phyloP scores from a whole-genome alignment of 1,140 invertebrate species.

The Muscidifurax raptorellus region DNA sequence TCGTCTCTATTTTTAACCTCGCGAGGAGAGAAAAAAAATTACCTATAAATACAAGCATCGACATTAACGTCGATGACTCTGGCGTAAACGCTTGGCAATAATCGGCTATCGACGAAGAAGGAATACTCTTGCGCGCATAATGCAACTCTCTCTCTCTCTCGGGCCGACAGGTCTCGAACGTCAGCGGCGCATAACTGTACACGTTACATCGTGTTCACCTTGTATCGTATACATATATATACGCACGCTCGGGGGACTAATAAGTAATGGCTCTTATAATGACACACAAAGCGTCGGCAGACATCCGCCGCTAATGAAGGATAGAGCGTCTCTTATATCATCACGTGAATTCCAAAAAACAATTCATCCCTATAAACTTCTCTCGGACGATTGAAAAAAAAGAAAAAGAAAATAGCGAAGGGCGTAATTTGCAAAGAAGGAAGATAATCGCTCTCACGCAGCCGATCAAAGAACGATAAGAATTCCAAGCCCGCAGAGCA shows the following conservation, averaged over 20 bases:
- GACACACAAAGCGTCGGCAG: background rate
- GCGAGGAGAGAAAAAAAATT: background rate
- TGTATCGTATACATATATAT: background rate
- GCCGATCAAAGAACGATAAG: slow-evolving; percentile 31
- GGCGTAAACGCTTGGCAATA: background rate
- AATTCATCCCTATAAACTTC: background rate
- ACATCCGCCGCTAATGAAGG: background rate
- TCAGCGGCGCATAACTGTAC: background rate
- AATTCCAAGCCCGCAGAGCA: slow-evolving; percentile 21
- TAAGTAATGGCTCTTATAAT: background rate
- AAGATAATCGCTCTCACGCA: background rate
- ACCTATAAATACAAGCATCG: background rate
- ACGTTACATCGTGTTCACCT: slow-evolving; percentile 11
- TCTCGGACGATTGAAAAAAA: background rate
- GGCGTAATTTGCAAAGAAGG: background rate
- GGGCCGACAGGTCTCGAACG: background rate
- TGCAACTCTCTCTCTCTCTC: no score
- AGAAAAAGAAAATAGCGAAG: background rate
- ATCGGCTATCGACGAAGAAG: background rate
- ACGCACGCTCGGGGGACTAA: background rate
- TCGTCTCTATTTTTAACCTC: background rate
- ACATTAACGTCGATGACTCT: background rate
- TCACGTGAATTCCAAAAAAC: background rate
- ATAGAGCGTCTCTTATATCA: background rate
- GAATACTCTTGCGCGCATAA: background rate